Base-by-base conservation (phyloP, 1,140 invertebrate genomes). In the Acarapis woodi region DNA sequence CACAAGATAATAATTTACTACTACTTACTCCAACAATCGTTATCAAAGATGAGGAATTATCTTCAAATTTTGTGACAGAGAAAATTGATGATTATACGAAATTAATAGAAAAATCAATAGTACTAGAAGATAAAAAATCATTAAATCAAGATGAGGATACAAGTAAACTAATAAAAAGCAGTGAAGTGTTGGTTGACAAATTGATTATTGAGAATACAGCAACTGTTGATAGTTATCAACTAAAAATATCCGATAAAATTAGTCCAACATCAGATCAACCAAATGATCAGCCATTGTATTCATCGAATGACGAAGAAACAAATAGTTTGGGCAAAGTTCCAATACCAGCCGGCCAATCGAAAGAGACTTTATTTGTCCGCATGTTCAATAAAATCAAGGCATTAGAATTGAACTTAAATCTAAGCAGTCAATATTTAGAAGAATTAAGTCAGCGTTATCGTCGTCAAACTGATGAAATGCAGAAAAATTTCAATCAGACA, bases 381-480 rank as follows among this genome's bases (percentile, higher is more conserved):
- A 59, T 97, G 19, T 82, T 76, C 24, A 96, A 94, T 58, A 70
- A 83, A 49, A 85, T 97, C 20, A 88, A 88, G 67, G 69, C 72
- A 39, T 59, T 97, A 39, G 88, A 97, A 57, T 63, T 76, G 35
- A 96, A 97, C 55, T 83, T 96, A 67, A 87, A 83, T 3, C 59
- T 96, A 2, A 88, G 78, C 41, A 75, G 75, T 40, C 79, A 88
- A 48, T 94, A 94, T 55, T 59, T 96, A 32, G 82, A 93, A 54
- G 83, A 94, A 52, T 54, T 96, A 32, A 88, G 79, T 53, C 67
- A 73, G 25, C 63, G 82, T 29, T 94, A 93, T 54, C 87, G 88
- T 46, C 79, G 79, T 42, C 85, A 96, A 59, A 79, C 85, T 22
- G 85, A 94, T 53, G 83, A 93, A 50, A 76, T 83, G 67, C 74